These are phyloP conservation scores for Prunella himalayana DNA, from an alignment of 2,113 vertebrate species.

Conservation along the genomic window DNA sequence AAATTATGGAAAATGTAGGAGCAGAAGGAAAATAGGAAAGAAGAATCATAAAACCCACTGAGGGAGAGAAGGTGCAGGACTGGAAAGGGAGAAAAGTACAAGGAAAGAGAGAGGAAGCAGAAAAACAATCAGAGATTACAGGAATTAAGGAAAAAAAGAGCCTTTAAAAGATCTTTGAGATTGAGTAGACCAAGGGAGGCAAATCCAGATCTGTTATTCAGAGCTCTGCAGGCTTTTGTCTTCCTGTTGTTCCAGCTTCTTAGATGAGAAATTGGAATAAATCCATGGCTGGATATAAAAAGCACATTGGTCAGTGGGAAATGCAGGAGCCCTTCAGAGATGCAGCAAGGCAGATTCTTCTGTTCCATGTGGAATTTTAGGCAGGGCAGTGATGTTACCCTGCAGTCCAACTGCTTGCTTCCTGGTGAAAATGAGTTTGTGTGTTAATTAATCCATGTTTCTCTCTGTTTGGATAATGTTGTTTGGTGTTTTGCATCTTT, in stretches of 20 bases:
- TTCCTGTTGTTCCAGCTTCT: slow-evolving; percentile 5
- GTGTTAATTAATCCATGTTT: not conserved
- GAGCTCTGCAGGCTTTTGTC: not conserved
- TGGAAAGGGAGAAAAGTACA: not conserved
- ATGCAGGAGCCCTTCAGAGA: not conserved
- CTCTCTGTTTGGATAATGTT: not conserved
- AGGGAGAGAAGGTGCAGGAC: not conserved
- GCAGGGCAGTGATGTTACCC: not conserved
- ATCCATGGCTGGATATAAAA: slow-evolving; percentile 24
- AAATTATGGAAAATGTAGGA: not conserved
- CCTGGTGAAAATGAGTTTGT: not conserved
- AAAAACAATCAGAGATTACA: not conserved
- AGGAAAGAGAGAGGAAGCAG: not conserved
- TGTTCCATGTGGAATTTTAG: not conserved
- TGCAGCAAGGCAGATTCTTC: not conserved
- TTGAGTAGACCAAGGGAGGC: not conserved
- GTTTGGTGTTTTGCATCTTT: not conserved
- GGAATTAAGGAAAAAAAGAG: not conserved
- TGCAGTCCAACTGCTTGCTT: not conserved
- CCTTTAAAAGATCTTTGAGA: not conserved
- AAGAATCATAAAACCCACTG: not conserved
- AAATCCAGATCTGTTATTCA: not conserved
- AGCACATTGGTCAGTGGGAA: slow-evolving; percentile 12
- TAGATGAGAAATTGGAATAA: not conserved
- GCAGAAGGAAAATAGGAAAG: not conserved